Base-by-base conservation (phyloP, 2,888 invertebrate species). In the Chloroclysta siterata region DNA sequence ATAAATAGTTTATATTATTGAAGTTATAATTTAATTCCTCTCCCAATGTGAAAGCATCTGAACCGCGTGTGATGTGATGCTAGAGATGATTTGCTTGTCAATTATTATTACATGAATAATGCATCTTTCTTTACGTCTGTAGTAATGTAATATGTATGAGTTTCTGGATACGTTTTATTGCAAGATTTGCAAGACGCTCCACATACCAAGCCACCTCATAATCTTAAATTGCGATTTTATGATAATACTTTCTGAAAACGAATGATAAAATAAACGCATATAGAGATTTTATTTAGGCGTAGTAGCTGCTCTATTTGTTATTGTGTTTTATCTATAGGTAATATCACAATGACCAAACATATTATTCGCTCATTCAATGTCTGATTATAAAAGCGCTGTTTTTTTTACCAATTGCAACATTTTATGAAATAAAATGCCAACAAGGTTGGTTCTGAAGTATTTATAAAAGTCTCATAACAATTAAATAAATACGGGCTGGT, bases 1-100 rank as follows among this genome's bases (percentile, higher is more conserved):
- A n/a, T n/a, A n/a, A n/a, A n/a, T n/a, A n/a, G n/a, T 22, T 22
- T 22, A 22, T 22, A 22, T 22, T 22, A 22, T 22, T 22, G 2
- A 8, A 2, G 33, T 33, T 33, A 7, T 33, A 33, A 39, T 39
- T 39, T 39, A 11, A 29, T 55, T 39, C 13, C 15, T 63, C 57
- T 61, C 60, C 51, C 14, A 39, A 11, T 14, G 36, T 48, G 41
- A 52, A 52, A 53, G 55, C 42, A 54, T 58, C 14, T 56, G 33
- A 55, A 48, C 50, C 51, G 29, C 54, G 29, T 54, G 15, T 54
- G 47, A 22, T 54, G 15, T 54, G 47, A 22, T 22, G 53, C 55
- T 50, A 56, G 42, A 58, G 28, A 60, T 66, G 28, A 60, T 66
- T 65, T 59, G 48, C 28, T 42, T 54, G 28, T 56, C 15, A 15